Evolutionary conservation across 2,113 vertebrate species (phyloP), one percentile per base, ranked within the genome.

Genomic region (Sciurus niger): DNA sequence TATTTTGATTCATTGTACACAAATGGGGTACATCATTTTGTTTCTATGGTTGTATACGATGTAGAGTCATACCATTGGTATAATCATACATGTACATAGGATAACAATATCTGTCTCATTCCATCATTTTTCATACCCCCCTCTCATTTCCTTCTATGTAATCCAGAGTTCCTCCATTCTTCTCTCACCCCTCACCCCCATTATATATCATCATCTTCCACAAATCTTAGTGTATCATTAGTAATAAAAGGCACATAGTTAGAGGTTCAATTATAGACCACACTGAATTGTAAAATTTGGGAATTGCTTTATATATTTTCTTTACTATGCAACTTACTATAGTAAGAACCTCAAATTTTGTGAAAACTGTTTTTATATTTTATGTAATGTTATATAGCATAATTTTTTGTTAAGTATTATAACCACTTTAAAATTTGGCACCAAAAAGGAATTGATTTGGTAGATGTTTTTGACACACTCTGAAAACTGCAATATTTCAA

Each of bases 401-500:
- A 22, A 76, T 79, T 90, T 94, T 90, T 94, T 60, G 13, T 93
- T 79, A 60, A 55, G 34, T 92, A 73, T 93, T 97, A 79, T 92
- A 97, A 93, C 16, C 24, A 58, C 63, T 85, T 95, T 8, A 96
- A 70, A 92, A 85, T 76, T 78, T 89, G 74, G 60, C 48, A 51
- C 32, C 65, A 88, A 93, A 89, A 93, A 85, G 14, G 74, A 91
- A 93, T 93, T 95, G 93, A 92, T 95, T 96, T 95, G 67, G 63
- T 96, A 30, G 40, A 55, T 92, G 78, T 96, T 97, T 97, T 82
- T 90, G 74, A 95, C 43, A 93, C 68, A 72, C 89, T 96, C 55
- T 97, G 48, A 84, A 78, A 95, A 86, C 43, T 96, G 16, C 90
- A 95, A 89, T 89, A 93, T 78, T 97, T 95, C 73, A 68, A 16